Conservation (phyloP, 2,113 vertebrate species). For the Ellobius talpinus region DNA sequence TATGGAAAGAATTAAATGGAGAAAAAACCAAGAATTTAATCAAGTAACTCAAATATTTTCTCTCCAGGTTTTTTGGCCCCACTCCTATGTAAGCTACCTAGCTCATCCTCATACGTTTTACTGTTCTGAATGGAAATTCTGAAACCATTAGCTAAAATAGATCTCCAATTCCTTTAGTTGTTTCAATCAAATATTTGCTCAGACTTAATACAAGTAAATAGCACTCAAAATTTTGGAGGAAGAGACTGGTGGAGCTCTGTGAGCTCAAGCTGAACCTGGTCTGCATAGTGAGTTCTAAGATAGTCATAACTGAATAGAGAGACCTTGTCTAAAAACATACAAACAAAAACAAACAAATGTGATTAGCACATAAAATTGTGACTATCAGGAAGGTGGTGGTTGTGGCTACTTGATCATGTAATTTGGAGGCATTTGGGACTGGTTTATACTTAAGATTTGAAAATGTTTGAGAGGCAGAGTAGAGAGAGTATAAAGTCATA, state of each 20-base stretch:
- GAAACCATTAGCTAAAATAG: background rate
- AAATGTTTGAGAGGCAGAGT: background rate
- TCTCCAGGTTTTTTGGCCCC: background rate
- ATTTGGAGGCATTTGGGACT: background rate
- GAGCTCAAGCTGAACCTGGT: background rate
- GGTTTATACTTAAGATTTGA: background rate
- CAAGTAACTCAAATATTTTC: background rate
- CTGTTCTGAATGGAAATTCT: background rate
- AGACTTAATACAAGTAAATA: background rate
- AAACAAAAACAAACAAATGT: background rate
- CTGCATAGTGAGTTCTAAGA: background rate
- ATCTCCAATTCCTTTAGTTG: background rate
- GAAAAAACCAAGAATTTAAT: background rate
- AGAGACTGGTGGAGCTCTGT: background rate
- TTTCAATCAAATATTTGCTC: background rate
- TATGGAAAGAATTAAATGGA: background rate
- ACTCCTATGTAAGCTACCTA: background rate
- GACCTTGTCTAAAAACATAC: background rate
- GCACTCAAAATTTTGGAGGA: background rate
- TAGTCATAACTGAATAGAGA: background rate
- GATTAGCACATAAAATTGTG: background rate
- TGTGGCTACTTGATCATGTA: background rate
- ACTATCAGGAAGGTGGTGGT: background rate
- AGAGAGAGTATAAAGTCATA: too few relatives aligned
- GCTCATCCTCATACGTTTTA: background rate